Percentiles rank a stretch among this genome's conserved stretches.
phyloP scores from a whole-genome alignment of 2,113 vertebrate genomes.

The Andinoacara biseriatus region DNA sequence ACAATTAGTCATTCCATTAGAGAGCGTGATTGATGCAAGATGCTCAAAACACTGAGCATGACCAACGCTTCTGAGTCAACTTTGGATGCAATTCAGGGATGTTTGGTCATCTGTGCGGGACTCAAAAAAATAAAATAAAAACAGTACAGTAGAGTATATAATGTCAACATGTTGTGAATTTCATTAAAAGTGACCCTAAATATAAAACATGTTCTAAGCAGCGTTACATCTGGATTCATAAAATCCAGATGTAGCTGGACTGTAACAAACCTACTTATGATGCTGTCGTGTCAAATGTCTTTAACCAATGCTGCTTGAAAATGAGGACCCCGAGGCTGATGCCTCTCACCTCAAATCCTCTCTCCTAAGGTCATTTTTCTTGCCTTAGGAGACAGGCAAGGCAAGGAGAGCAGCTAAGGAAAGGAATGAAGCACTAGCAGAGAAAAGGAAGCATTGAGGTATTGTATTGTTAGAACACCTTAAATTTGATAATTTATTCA shows the following conservation, averaged over 20 bases:
- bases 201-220: no score
- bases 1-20: conserved; percentile 37
- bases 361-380: neutral
- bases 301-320: no score
- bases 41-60: neutral
- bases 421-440: neutral
- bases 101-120: neutral
- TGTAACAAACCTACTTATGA: no score
- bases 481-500: neutral
- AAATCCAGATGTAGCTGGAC: no score
- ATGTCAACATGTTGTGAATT: neutral
- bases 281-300: no score
- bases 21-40: conserved; percentile 19
- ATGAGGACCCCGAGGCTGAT: no score
- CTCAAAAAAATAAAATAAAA: neutral
- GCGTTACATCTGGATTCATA: no score
- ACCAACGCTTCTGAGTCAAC: conserved; percentile 20
- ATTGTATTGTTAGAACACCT: neutral
- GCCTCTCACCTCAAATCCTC: neutral
- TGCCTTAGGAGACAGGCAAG: neutral
- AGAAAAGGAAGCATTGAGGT: no score
- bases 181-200: no score
- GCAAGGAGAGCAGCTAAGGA: neutral
- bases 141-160: neutral
- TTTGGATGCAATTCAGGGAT: neutral